These are phyloP conservation scores for Leuciscus waleckii DNA, from an alignment of 2,797 vertebrate species.

Conservation along the genomic window DNA sequence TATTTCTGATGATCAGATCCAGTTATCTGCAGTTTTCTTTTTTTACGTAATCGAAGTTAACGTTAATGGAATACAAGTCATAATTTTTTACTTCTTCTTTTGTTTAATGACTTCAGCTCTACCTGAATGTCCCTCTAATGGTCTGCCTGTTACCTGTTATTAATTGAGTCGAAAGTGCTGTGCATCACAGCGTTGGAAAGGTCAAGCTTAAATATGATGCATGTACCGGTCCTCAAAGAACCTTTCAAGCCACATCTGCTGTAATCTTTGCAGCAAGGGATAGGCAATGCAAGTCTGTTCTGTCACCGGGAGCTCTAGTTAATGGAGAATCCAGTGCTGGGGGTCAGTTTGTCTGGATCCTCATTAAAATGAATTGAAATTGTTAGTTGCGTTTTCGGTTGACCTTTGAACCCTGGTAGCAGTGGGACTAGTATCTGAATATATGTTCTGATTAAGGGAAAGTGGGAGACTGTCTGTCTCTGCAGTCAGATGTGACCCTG, in stretches of 20 bases:
- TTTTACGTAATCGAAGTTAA: not conserved
- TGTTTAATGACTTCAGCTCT: not conserved
- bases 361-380: conserved; percentile 20
- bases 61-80: not conserved
- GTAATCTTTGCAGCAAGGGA: not conserved
- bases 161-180: conserved; percentile 26
- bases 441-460: not conserved
- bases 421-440: not conserved
- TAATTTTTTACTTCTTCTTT: not conserved
- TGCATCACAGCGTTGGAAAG: conserved; percentile 30
- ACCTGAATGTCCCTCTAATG: conserved; percentile 25
- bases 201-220: conserved; percentile 32
- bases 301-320: conserved; percentile 5
- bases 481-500: not conserved
- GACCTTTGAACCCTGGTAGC: not conserved
- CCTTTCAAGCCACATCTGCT: conserved; percentile 13
- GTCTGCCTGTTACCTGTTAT: conserved; percentile 27
- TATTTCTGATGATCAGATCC: not conserved
- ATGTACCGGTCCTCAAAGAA: conserved; percentile 6
- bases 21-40: not conserved
- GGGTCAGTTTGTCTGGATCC: not conserved
- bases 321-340: not conserved
- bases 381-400: not conserved
- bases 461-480: not conserved
- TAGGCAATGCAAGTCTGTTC: not conserved